phyloP scores from a whole-genome alignment of 1,140 invertebrate species.

The Drosophila nannoptera region DNA sequence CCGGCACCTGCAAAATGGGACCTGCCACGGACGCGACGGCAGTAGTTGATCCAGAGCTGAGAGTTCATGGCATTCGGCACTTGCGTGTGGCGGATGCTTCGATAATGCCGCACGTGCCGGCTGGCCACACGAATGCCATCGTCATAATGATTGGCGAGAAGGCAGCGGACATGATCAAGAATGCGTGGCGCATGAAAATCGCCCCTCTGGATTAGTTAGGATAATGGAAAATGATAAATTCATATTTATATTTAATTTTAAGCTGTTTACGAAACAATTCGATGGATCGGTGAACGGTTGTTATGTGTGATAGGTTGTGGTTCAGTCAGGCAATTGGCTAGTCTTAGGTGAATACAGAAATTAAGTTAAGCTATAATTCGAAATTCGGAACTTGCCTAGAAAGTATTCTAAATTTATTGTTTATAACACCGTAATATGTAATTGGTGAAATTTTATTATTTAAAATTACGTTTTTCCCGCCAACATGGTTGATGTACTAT shows the following conservation, averaged over 20 bases:
- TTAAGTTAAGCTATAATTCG: neutral
- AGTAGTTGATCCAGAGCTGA: conserved; percentile 87
- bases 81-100: conserved; percentile 88
- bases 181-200: conserved; percentile 80
- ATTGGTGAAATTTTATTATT: neutral
- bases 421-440: neutral
- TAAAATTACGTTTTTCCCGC: neutral
- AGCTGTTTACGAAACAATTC: conserved; percentile 38
- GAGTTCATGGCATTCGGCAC: conserved; percentile 84
- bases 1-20: conserved; percentile 90
- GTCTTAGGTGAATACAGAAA: neutral
- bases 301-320: conserved; percentile 50
- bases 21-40: conserved; percentile 83
- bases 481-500: neutral
- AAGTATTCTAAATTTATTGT: conserved; percentile 12
- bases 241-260: conserved; percentile 53
- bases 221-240: no score
- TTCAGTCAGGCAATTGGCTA: conserved; percentile 13
- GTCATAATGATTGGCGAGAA: conserved; percentile 84
- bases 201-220: neutral
- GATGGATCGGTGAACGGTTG: conserved; percentile 19
- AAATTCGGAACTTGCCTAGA: conserved; percentile 5
- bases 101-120: conserved; percentile 84
- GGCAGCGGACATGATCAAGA: conserved; percentile 82
- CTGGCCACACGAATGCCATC: conserved; percentile 83